These are phyloP conservation scores for Cantharis rustica DNA, from an alignment of 2,888 invertebrate genomes.

Conservation along the genomic window DNA sequence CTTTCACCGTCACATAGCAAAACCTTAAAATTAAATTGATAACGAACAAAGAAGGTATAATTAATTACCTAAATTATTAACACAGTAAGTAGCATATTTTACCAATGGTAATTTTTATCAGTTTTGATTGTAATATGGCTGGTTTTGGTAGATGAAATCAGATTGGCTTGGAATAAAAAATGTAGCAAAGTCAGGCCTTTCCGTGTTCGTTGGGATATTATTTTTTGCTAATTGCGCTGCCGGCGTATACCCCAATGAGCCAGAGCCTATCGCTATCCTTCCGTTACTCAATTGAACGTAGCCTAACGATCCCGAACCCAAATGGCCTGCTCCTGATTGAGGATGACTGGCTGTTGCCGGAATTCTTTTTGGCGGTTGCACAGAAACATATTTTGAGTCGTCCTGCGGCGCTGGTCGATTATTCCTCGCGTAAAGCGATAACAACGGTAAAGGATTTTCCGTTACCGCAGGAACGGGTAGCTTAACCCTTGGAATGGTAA, in stretches of 20 bases:
- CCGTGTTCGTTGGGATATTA: neutral
- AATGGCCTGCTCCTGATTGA: conserved; percentile 44
- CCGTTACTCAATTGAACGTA: conserved; percentile 50
- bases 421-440: neutral
- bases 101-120: neutral
- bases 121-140: neutral
- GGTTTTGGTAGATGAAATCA: neutral
- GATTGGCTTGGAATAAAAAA: neutral
- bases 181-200: neutral
- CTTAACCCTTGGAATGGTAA: neutral
- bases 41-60: neutral
- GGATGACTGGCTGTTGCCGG: neutral
- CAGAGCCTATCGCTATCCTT: conserved; percentile 51
- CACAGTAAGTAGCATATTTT: neutral
- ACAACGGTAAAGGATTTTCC: neutral
- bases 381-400: neutral
- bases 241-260: conserved; percentile 48
- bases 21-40: neutral
- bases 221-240: neutral
- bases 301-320: conserved; percentile 52
- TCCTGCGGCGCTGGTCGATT: neutral
- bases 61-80: neutral
- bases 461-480: neutral
- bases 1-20: neutral
- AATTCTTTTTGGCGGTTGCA: neutral